phyloP scores from a whole-genome alignment of 2,113 vertebrate species.

The Pseudolaguvia tuberculata region DNA sequence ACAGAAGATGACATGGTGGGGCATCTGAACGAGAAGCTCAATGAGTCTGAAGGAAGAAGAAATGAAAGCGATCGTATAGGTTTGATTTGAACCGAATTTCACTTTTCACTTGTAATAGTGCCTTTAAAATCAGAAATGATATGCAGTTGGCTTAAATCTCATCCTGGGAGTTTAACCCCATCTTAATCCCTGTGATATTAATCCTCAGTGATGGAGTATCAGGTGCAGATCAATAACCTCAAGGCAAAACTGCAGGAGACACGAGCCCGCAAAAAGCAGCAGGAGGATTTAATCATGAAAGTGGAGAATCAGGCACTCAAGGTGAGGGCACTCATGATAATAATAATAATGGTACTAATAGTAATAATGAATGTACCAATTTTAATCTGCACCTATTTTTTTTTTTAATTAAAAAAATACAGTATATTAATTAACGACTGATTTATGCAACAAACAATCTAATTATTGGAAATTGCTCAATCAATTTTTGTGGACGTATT shows the following conservation, averaged over 20 bases:
- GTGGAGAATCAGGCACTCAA: conserved; percentile 96
- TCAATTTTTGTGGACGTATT: no score
- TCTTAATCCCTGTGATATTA: not conserved
- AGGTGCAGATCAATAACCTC: conserved; percentile 89
- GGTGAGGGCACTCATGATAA: conserved; percentile 60
- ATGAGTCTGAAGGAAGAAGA: conserved; percentile 70
- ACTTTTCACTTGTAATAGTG: not conserved
- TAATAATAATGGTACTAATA: no score
- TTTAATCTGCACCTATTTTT: no score
- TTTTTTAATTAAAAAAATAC: no score
- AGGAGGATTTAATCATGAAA: conserved; percentile 97
- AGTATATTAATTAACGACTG: no score
- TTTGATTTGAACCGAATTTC: conserved; percentile 51
- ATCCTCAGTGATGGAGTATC: conserved; percentile 81
- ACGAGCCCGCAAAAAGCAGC: conserved; percentile 87
- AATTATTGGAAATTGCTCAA: no score
- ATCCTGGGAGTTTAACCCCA: no score
- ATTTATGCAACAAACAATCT: no score
- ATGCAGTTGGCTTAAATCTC: no score
- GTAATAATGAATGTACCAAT: no score
- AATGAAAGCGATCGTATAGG: conserved; percentile 78
- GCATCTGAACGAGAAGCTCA: conserved; percentile 77
- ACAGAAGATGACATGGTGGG: conserved; percentile 82
- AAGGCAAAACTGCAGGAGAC: conserved; percentile 93
- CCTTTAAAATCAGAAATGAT: not conserved